Conservation (phyloP, 2,888 invertebrate species). For the Chymomyza fuscimana region DNA sequence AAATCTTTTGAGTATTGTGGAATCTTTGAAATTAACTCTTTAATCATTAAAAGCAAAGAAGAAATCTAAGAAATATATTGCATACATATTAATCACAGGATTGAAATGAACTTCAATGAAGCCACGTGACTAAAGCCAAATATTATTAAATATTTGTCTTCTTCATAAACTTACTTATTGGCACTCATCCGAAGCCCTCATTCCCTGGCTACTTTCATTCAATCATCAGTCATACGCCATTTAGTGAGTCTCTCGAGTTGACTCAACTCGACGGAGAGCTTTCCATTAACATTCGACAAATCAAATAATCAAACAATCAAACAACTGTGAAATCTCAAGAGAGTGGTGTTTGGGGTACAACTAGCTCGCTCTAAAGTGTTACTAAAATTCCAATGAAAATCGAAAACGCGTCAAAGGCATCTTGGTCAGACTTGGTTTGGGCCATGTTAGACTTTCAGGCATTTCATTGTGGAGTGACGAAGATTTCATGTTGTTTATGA, state of each 20-base stretch:
- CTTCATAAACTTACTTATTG: not conserved
- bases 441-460: conserved; percentile 72
- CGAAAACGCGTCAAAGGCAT: conserved; percentile 46
- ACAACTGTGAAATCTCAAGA: conserved; percentile 40
- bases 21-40: not conserved
- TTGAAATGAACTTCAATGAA: not conserved
- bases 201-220: not conserved
- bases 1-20: too few relatives aligned
- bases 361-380: conserved; percentile 7
- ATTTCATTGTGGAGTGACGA: conserved; percentile 66
- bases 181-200: not conserved
- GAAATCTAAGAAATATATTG: too few relatives aligned
- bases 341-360: not conserved
- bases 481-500: conserved; percentile 73
- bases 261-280: conserved; percentile 16
- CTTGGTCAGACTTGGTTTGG: conserved; percentile 56
- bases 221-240: not conserved
- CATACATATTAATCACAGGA: too few relatives aligned
- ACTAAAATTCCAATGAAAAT: conserved; percentile 67
- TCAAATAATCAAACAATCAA: conserved; percentile 34
- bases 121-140: not conserved
- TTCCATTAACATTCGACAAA: conserved; percentile 43
- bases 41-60: too few relatives aligned
- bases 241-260: not conserved
- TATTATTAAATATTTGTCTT: not conserved